Evolutionary conservation across 2,113 vertebrate genomes (phyloP).

Genomic region (Gymnobelideus leadbeateri): DNA sequence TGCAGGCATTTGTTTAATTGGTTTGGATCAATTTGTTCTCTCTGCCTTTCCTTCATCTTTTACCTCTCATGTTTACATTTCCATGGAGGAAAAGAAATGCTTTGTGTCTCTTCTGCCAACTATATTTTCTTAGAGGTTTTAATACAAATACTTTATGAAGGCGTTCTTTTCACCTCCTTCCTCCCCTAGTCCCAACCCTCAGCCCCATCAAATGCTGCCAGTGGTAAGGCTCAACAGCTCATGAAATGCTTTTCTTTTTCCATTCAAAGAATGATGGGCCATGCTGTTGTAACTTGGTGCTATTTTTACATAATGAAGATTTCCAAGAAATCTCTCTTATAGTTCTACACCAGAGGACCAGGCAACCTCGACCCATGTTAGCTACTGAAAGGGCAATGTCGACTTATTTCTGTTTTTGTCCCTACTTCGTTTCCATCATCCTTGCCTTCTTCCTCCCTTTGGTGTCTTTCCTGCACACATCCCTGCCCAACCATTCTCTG

Average conservation of each 20-base stretch:
- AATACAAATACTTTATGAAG: slow-evolving; percentile 47
- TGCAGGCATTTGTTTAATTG: slow-evolving; percentile 69
- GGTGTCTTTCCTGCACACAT: not conserved
- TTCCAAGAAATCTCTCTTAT: slow-evolving; percentile 22
- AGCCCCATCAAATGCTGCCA: not conserved
- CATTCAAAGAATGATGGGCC: not conserved
- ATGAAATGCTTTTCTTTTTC: slow-evolving; percentile 42
- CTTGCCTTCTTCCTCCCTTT: not conserved
- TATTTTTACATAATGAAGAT: slow-evolving; percentile 20
- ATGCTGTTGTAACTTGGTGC: slow-evolving; percentile 30
- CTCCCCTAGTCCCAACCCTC: not conserved
- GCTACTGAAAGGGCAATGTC: not conserved
- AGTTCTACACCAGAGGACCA: slow-evolving; percentile 23
- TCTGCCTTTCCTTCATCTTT: slow-evolving; percentile 71
- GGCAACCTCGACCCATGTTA: not conserved
- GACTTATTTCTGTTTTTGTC: not conserved
- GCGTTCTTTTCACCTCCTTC: not conserved
- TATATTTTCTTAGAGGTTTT: slow-evolving; percentile 69
- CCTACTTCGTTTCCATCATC: not conserved
- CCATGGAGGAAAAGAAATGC: slow-evolving; percentile 53
- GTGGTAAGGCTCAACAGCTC: not conserved
- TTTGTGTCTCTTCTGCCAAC: slow-evolving; percentile 33
- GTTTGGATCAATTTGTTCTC: slow-evolving; percentile 73
- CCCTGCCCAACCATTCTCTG: not conserved
- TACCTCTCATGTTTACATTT: slow-evolving; percentile 53